A percentile compares a stretch with the other conserved stretches of the same genome.
phyloP scores from a whole-genome alignment of 2,113 vertebrate species.

The Atlantisia rogersi region DNA sequence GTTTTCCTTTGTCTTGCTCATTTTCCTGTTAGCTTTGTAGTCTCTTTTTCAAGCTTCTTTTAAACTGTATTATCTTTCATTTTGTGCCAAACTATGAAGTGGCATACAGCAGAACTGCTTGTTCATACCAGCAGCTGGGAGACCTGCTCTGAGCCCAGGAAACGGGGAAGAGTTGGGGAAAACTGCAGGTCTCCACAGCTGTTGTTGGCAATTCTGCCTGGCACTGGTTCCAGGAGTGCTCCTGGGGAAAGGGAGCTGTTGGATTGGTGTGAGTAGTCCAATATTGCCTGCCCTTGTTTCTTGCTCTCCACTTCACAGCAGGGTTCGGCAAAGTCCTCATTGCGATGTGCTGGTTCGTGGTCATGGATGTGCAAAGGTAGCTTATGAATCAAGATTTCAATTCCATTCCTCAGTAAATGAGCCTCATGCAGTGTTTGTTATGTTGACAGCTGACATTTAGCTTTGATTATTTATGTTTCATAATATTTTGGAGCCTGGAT shows the following conservation, averaged over 20 bases:
- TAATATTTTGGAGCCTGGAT: neutral
- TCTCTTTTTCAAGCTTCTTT: neutral
- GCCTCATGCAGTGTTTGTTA: neutral
- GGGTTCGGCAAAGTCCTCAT: rapidly evolving
- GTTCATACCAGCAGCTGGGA: neutral
- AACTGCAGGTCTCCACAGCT: neutral
- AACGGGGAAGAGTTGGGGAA: neutral
- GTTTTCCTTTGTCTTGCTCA: neutral
- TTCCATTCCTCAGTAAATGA: neutral
- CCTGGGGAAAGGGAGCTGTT: neutral
- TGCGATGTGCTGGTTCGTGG: neutral
- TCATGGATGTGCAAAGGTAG: neutral
- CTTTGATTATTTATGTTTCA: constrained; percentile 10
- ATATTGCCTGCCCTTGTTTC: neutral
- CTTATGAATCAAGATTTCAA: neutral
- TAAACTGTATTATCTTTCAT: neutral
- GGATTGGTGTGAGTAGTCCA: rapidly evolving
- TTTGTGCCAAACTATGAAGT: neutral
- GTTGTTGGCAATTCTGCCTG: neutral
- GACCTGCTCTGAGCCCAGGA: neutral
- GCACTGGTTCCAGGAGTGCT: neutral
- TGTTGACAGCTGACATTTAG: neutral
- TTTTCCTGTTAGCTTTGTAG: neutral
- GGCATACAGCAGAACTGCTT: neutral
- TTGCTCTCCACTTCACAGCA: rapidly evolving